Conservation (phyloP, 2,888 invertebrate species). For the Cephus pulcher region DNA sequence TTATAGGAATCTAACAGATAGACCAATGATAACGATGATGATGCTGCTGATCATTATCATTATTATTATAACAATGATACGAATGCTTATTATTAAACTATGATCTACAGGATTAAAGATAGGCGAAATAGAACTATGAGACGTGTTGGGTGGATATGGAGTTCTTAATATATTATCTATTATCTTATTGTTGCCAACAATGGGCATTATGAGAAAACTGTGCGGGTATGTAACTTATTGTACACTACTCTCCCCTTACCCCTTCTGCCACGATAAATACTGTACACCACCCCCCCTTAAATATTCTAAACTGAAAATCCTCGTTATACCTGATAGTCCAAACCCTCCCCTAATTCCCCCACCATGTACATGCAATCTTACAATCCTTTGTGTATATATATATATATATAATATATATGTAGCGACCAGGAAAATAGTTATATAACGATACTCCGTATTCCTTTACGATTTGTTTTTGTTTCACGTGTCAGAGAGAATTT, state of each 20-base stretch:
- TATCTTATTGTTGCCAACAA: constrained; percentile 64
- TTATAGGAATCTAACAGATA: constrained; percentile 32
- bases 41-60: not conserved
- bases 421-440: not conserved
- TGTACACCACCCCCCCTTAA: no score
- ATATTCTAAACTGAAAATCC: not conserved
- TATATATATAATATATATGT: not conserved
- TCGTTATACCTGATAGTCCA: not conserved
- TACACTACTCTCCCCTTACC: constrained; percentile 40
- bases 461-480: not conserved
- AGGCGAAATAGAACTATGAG: constrained; percentile 26
- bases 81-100: constrained; percentile 6
- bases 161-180: constrained; percentile 63
- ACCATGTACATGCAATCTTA: not conserved
- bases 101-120: constrained; percentile 8
- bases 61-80: not conserved
- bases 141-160: constrained; percentile 41
- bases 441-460: not conserved
- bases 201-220: constrained; percentile 64
- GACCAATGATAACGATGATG: constrained; percentile 25
- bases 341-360: not conserved
- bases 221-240: constrained; percentile 61
- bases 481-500: not conserved
- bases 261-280: not conserved
- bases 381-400: not conserved